phyloP scores from a whole-genome alignment of 2,888 invertebrate genomes.

The Alentia gelatinosa region DNA sequence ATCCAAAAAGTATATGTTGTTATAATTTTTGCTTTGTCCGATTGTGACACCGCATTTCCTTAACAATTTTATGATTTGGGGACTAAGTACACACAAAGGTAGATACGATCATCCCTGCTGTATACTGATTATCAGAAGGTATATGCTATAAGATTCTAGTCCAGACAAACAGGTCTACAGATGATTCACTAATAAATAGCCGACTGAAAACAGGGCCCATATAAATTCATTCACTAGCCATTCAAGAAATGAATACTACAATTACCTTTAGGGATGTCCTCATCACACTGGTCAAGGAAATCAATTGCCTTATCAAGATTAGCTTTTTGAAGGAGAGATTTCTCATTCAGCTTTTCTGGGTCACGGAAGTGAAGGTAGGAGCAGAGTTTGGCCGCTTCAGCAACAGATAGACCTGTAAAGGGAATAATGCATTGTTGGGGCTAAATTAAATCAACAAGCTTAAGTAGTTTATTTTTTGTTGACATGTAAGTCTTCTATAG shows the following conservation, averaged over 20 bases:
- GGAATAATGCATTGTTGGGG: background rate
- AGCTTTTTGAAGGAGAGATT: conserved; percentile 88
- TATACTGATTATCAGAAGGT: no score
- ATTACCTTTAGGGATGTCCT: conserved; percentile 87
- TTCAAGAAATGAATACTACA: background rate
- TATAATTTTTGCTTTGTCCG: no score
- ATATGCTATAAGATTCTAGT: no score
- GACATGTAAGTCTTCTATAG: no score
- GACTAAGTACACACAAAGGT: no score
- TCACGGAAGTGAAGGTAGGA: conserved; percentile 89
- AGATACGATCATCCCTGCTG: no score
- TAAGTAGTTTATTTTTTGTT: background rate
- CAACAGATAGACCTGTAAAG: conserved; percentile 78
- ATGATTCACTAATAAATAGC: no score
- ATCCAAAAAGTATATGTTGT: background rate
- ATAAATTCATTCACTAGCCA: no score
- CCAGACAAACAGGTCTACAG: no score
- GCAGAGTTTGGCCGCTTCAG: conserved; percentile 86
- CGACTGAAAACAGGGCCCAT: no score
- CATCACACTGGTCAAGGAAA: conserved; percentile 91
- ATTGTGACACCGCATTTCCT: no score
- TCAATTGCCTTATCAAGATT: conserved; percentile 93
- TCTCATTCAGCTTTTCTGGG: conserved; percentile 83
- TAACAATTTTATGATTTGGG: no score
- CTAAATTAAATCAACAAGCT: background rate